phyloP scores from a whole-genome alignment of 1,140 invertebrate genomes.

The Drosophila equinoxialis region DNA sequence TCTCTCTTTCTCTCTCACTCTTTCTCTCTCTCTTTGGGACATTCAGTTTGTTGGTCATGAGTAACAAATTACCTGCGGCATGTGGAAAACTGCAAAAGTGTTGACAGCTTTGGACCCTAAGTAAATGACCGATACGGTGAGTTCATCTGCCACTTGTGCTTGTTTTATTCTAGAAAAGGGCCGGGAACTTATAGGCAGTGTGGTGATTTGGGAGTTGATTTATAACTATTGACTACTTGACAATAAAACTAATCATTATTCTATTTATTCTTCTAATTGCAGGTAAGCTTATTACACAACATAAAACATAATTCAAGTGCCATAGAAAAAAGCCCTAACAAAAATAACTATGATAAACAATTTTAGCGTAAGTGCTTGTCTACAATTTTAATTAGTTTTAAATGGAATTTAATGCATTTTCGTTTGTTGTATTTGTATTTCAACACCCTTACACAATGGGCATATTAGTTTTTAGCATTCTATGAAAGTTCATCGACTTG shows the following conservation, averaged over 20 bases:
- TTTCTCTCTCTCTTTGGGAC: constrained; percentile 22
- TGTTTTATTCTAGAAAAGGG: neutral
- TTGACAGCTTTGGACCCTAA: constrained; percentile 10
- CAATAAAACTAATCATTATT: constrained; percentile 40
- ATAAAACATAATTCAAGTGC: constrained; percentile 40
- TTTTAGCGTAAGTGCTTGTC: constrained; percentile 70
- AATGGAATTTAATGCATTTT: constrained; percentile 69
- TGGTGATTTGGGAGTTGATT: constrained; percentile 8
- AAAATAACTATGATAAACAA: constrained; percentile 39
- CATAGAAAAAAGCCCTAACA: constrained; percentile 33
- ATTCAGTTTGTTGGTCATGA: constrained; percentile 54
- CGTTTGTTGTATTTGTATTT: constrained; percentile 23
- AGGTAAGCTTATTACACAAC: constrained; percentile 75
- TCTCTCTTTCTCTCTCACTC: neutral
- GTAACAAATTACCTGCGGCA: constrained; percentile 77
- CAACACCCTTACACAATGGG: neutral
- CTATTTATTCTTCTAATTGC: constrained; percentile 75
- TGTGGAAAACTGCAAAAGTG: constrained; percentile 51
- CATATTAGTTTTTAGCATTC: too few species aligned
- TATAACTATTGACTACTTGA: constrained; percentile 6
- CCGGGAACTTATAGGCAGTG: neutral
- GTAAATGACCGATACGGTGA: constrained; percentile 10
- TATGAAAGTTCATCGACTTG: too few species aligned
- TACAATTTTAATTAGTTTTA: constrained; percentile 80
- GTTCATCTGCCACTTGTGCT: constrained; percentile 18